These are phyloP conservation scores for Ostrea denselamellosa DNA, from an alignment of 1,140 invertebrate genomes.

Conservation along the genomic window DNA sequence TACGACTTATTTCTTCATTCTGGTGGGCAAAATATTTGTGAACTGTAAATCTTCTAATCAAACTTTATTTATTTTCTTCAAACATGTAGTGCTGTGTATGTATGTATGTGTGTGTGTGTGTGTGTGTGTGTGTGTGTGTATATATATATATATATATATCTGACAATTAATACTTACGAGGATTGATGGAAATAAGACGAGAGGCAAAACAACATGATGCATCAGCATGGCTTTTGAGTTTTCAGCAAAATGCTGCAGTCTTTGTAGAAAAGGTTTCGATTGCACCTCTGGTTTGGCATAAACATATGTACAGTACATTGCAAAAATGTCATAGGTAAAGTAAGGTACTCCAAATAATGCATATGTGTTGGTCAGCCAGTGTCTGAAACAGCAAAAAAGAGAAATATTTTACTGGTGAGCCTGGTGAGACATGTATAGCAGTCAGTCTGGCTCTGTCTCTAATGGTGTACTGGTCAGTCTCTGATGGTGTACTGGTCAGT, in stretches of 20 bases:
- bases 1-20: too few relatives aligned
- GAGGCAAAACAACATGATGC: conserved; percentile 85
- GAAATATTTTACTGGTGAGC: neutral
- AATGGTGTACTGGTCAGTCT: too few relatives aligned
- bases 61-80: too few relatives aligned
- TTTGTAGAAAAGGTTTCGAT: conserved; percentile 63
- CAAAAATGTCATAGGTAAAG: conserved; percentile 88
- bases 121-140: too few relatives aligned
- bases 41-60: too few relatives aligned
- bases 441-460: too few relatives aligned
- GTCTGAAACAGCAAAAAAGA: conserved; percentile 71
- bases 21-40: too few relatives aligned
- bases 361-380: conserved; percentile 86
- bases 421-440: too few relatives aligned
- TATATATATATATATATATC: too few relatives aligned
- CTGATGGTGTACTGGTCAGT: too few relatives aligned
- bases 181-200: conserved; percentile 67
- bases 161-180: conserved; percentile 60
- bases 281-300: conserved; percentile 57
- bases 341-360: conserved; percentile 88
- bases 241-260: conserved; percentile 79
- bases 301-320: conserved; percentile 73
- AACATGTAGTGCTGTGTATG: too few relatives aligned
- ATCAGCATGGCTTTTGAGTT: conserved; percentile 85
- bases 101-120: too few relatives aligned